Evolutionary conservation across 2,888 invertebrate species (phyloP).

Genomic region (Andrena hattorfiana): DNA sequence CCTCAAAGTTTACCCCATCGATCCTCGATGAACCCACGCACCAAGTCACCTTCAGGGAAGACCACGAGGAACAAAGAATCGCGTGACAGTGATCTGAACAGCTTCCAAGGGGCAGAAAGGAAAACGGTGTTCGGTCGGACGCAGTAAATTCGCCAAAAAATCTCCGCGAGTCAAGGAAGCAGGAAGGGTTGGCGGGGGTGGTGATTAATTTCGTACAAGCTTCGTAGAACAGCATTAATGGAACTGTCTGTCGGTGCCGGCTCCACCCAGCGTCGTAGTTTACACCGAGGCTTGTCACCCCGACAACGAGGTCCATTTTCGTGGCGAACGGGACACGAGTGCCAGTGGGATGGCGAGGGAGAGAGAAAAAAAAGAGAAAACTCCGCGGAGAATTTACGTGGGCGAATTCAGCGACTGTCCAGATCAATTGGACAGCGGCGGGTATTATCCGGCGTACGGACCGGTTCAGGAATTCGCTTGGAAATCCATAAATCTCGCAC

Average conservation of each 20-base stretch:
- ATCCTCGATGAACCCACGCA: no score
- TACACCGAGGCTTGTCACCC: slow-evolving; percentile 53
- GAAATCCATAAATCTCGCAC: slow-evolving; percentile 65
- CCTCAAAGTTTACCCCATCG: no score
- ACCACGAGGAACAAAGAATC: background rate
- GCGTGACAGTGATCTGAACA: background rate
- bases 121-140: background rate
- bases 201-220: slow-evolving; percentile 53
- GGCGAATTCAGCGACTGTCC: slow-evolving; percentile 59
- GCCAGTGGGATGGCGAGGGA: background rate
- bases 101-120: background rate
- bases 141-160: slow-evolving; percentile 5
- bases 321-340: slow-evolving; percentile 15
- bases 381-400: slow-evolving; percentile 49
- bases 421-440: slow-evolving; percentile 61
- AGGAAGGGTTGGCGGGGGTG: background rate
- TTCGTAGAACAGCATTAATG: slow-evolving; percentile 55
- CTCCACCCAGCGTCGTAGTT: slow-evolving; percentile 41
- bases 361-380: background rate
- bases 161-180: slow-evolving; percentile 11
- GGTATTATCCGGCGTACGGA: slow-evolving; percentile 60
- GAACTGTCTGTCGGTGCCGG: slow-evolving; percentile 55
- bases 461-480: slow-evolving; percentile 53
- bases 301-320: slow-evolving; percentile 58
- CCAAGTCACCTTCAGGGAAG: no score